These are phyloP conservation scores for Sarcophaga caerulescens DNA, from an alignment of 2,888 invertebrate species.

Conservation along the genomic window DNA sequence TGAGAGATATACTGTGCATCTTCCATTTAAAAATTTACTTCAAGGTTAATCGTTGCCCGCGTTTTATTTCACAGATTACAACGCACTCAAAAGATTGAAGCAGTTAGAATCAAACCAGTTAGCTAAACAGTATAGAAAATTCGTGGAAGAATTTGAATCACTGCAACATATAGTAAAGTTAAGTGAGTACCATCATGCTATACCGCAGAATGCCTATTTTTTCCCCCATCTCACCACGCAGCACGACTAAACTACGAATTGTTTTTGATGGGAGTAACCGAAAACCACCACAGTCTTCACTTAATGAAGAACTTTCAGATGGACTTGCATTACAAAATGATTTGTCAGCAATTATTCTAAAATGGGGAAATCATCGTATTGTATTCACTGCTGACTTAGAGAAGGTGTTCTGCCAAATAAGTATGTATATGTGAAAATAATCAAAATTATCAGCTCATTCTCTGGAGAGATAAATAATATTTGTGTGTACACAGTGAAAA, in stretches of 20 bases:
- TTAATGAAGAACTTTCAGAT: conserved; percentile 35
- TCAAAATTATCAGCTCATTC: too few relatives aligned
- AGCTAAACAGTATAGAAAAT: conserved; percentile 20
- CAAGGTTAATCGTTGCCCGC: background rate
- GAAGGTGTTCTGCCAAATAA: conserved; percentile 40
- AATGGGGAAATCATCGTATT: conserved; percentile 30
- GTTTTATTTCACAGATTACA: conserved; percentile 42
- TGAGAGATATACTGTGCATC: conserved; percentile 34
- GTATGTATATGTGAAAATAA: background rate
- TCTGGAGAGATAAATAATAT: too few relatives aligned
- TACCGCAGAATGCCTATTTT: conserved; percentile 42
- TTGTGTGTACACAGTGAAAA: too few relatives aligned
- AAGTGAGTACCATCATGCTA: conserved; percentile 47
- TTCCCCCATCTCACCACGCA: too few relatives aligned
- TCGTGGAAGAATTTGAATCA: conserved; percentile 44
- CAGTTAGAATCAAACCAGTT: too few relatives aligned
- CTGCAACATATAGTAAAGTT: conserved; percentile 46
- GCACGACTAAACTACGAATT: too few relatives aligned
- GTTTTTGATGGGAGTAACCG: background rate
- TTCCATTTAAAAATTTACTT: conserved; percentile 48
- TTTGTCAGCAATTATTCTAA: conserved; percentile 18
- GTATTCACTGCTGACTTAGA: conserved; percentile 36
- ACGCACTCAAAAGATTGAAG: too few relatives aligned
- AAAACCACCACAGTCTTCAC: conserved; percentile 16
- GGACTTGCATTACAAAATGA: conserved; percentile 46